phyloP scores from a whole-genome alignment of 2,888 invertebrate species.

The Troides oblongomaculatus region DNA sequence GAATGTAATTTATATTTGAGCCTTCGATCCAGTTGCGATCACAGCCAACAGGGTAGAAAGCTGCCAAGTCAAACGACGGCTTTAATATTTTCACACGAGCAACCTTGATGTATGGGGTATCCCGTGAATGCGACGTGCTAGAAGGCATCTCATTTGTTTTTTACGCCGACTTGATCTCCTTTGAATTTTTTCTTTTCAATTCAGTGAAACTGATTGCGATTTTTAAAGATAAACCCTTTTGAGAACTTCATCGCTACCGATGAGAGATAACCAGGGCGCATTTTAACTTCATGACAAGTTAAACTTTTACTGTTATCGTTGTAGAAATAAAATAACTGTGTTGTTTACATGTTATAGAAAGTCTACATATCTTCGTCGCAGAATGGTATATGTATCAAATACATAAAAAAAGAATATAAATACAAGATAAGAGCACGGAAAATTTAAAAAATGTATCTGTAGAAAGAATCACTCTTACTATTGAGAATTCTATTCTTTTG shows the following conservation, averaged over 20 bases:
- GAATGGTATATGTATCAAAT: too few species aligned
- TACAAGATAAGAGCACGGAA: too few species aligned
- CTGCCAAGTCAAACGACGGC: constrained; percentile 24
- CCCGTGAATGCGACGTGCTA: constrained; percentile 20
- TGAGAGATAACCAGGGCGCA: too few species aligned
- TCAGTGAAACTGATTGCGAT: background rate
- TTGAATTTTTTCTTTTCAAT: constrained; percentile 1
- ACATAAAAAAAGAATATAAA: too few species aligned
- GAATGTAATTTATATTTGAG: constrained; percentile 10
- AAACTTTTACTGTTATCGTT: too few species aligned
- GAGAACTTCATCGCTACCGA: too few species aligned
- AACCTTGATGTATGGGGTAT: constrained; percentile 20
- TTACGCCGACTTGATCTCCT: constrained; percentile 12
- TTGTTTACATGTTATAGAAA: too few species aligned
- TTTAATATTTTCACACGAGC: constrained; percentile 26
- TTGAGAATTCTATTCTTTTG: too few species aligned
- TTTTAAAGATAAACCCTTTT: background rate
- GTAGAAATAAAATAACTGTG: too few species aligned
- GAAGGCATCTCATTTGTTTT: constrained; percentile 22
- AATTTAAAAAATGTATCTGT: too few species aligned
- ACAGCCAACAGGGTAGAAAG: constrained; percentile 9
- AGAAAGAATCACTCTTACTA: too few species aligned
- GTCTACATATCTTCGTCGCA: too few species aligned
- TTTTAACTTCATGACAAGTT: background rate
- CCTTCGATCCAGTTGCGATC: constrained; percentile 18